Percentiles rank a stretch among this genome's conserved stretches.
phyloP scores from a whole-genome alignment of 2,888 invertebrate genomes.

The Agrilus mali region DNA sequence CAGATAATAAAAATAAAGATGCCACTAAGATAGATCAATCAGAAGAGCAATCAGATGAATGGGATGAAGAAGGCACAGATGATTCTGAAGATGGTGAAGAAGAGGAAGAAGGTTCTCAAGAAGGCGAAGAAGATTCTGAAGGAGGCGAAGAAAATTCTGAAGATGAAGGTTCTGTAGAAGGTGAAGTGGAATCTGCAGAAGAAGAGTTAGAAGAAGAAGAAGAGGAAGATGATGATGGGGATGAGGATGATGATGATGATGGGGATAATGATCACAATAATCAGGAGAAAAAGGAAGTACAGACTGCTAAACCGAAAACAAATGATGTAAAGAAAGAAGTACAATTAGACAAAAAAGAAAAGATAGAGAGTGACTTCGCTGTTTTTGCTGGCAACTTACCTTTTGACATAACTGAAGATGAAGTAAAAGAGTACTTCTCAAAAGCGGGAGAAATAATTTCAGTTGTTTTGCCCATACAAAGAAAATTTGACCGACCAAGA shows the following conservation, averaged over 20 bases:
- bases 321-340: constrained; percentile 1
- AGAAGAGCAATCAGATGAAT: constrained; percentile 7
- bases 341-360: background rate
- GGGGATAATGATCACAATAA: constrained; percentile 8
- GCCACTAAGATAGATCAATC: constrained; percentile 1
- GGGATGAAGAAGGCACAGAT: constrained; percentile 13
- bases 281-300: constrained; percentile 5
- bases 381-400: constrained; percentile 37
- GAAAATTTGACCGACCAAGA: constrained; percentile 25
- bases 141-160: constrained; percentile 8
- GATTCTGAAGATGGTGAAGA: constrained; percentile 6
- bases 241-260: constrained; percentile 8
- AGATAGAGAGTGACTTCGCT: constrained; percentile 14
- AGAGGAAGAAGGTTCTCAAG: constrained; percentile 4
- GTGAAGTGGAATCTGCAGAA: constrained; percentile 13
- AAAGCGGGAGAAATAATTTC: constrained; percentile 29
- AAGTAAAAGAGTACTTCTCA: constrained; percentile 33
- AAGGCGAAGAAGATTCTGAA: constrained; percentile 4
- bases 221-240: constrained; percentile 9
- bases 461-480: constrained; percentile 30
- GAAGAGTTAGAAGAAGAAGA: constrained; percentile 11
- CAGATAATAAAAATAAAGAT: background rate
- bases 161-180: constrained; percentile 6
- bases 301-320: constrained; percentile 6
- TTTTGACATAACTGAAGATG: constrained; percentile 27